phyloP scores from a whole-genome alignment of 2,113 vertebrate genomes.

The Malurus elegans region DNA sequence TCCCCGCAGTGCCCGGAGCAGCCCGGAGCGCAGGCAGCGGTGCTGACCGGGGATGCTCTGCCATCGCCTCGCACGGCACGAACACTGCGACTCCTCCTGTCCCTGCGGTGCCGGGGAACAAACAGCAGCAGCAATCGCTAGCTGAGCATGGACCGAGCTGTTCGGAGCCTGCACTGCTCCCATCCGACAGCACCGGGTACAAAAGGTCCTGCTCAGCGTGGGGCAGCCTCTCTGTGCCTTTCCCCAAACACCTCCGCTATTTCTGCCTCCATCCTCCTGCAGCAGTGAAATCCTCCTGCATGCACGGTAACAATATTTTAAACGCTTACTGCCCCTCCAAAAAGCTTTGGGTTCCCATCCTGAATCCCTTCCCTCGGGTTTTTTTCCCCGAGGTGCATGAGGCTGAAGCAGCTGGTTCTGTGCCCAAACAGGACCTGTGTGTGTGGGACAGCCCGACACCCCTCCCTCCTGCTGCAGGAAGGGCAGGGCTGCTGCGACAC shows the following conservation, averaged over 20 bases:
- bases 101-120: background rate
- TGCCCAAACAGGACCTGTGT: background rate
- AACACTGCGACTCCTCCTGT: background rate
- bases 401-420: background rate
- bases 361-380: background rate
- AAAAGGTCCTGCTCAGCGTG: conserved; percentile 7
- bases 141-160: background rate
- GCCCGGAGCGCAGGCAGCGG: no score
- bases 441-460: background rate
- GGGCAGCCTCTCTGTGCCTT: background rate
- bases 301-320: background rate
- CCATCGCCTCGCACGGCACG: background rate
- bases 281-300: background rate
- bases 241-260: background rate
- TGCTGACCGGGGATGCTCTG: no score
- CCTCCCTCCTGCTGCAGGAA: background rate
- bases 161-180: background rate
- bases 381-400: background rate
- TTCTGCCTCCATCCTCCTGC: background rate
- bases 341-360: background rate
- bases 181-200: background rate
- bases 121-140: conserved; percentile 26
- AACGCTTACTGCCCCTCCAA: background rate
- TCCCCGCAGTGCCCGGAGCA: no score
- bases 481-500: background rate